These are phyloP conservation scores for Apis florea DNA, from an alignment of 1,140 invertebrate species.

Conservation along the genomic window DNA sequence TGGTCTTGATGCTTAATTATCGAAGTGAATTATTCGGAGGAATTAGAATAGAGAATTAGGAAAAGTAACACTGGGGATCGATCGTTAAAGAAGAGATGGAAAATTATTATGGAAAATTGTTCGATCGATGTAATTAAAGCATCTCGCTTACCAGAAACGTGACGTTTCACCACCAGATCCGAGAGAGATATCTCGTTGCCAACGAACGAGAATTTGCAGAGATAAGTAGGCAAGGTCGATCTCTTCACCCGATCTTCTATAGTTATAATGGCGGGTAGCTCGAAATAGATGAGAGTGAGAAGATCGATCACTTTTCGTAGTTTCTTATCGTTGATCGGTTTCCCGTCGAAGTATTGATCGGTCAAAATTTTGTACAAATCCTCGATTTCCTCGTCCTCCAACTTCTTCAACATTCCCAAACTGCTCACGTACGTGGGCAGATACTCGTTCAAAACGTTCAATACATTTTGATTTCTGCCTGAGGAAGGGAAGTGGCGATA, in stretches of 20 bases:
- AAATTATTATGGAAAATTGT: background rate
- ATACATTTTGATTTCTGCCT: background rate
- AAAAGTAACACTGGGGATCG: too few species aligned
- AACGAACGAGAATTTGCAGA: slow-evolving; percentile 79
- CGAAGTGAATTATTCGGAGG: too few species aligned
- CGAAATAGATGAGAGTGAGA: slow-evolving; percentile 76
- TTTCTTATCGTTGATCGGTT: slow-evolving; percentile 64
- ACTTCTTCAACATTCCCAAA: slow-evolving; percentile 3
- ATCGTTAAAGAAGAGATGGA: too few species aligned
- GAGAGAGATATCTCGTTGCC: slow-evolving; percentile 36
- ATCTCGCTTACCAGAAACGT: slow-evolving; percentile 10
- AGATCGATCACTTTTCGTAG: slow-evolving; percentile 73
- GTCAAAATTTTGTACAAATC: background rate
- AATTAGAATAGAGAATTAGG: too few species aligned
- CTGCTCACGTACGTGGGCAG: slow-evolving; percentile 12
- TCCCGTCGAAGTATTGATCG: slow-evolving; percentile 71
- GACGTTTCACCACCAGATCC: slow-evolving; percentile 20
- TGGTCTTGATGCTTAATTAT: too few species aligned
- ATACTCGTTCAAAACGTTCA: background rate
- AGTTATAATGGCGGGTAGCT: slow-evolving; percentile 71
- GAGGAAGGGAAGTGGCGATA: too few species aligned
- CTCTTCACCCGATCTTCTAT: slow-evolving; percentile 72
- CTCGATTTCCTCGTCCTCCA: background rate
- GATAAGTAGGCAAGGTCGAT: slow-evolving; percentile 72
- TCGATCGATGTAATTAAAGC: too few species aligned